Evolutionary conservation across 2,888 invertebrate species (phyloP), one percentile per base, ranked within the genome.

Genomic region (Cryptus armator): DNA sequence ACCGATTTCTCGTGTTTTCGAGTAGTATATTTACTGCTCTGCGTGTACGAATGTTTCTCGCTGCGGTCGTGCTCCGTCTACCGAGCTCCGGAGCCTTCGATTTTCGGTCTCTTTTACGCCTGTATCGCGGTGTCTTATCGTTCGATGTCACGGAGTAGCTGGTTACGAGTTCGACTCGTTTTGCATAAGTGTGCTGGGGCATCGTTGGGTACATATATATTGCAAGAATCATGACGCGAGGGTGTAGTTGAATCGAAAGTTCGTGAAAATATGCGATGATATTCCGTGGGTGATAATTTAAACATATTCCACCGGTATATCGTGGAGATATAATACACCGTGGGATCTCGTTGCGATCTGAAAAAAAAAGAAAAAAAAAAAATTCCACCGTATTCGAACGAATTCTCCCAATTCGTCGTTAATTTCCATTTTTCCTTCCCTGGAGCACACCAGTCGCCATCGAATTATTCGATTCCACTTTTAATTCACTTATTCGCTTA

Each of bases 401-500:
- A 80, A 80, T 32, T 51, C 46, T 68, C 68, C 14, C 14, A 10
- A 19, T 29, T 44, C 44, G n/a, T 37, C 44, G 59, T 81, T 72
- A 67, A 81, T 77, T 84, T 68, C 4, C 46, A 78, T 78, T 64
- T 46, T 70, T 46, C 24, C 46, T 44, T 71, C 62, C 66, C 48
- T 7, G 48, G 51, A 46, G 56, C 62, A 12, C 12, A 29, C 2
- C 70, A 29, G 12, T 43, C 29, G 51, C 29, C 53, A 62, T 29
- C 48, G 24, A 75, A 37, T 66, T 81, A 84, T 81, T 74, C 59
- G 64, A 84, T 81, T 78, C 37, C 48, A 43, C 81, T 78, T 68
- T 78, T 78, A 82, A 82, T 81, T 82, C 79, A 67, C 56, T 82
- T 82, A 79, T 75, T 76, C 71, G 79, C 43, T 85, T 43, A 71